A percentile compares a stretch with the other conserved stretches of the same genome.
Conservation (phyloP, 2,888 invertebrate species). For the Hemaris fuciformis region DNA sequence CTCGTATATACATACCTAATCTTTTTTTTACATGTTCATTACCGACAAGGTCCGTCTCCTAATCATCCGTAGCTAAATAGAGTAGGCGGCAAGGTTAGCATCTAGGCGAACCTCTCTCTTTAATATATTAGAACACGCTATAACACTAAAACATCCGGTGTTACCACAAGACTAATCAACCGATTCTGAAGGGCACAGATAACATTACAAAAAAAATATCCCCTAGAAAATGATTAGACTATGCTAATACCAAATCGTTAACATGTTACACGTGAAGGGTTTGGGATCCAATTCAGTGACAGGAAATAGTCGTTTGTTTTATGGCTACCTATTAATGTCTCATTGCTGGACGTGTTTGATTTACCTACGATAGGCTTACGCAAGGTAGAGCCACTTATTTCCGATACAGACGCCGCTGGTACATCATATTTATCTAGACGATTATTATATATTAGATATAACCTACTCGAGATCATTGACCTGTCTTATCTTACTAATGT, state of each 20-base stretch:
- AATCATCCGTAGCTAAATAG: background rate
- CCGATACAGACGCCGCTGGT: slow-evolving; percentile 36
- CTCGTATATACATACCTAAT: too few species aligned
- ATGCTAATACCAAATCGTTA: slow-evolving; percentile 52
- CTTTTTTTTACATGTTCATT: background rate
- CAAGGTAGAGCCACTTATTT: slow-evolving; percentile 40
- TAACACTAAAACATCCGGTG: slow-evolving; percentile 20
- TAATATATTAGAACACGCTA: slow-evolving; percentile 11
- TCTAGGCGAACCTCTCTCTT: background rate
- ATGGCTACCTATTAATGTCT: slow-evolving; percentile 66
- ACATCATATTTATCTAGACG: slow-evolving; percentile 46
- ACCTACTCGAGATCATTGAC: slow-evolving; percentile 34
- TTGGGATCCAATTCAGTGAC: slow-evolving; percentile 57
- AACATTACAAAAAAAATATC: slow-evolving; percentile 21
- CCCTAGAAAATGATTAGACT: slow-evolving; percentile 33
- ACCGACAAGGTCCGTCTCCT: background rate
- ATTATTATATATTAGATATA: too few species aligned
- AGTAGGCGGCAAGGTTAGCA: slow-evolving; percentile 1
- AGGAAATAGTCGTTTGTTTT: slow-evolving; percentile 70
- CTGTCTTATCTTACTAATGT: slow-evolving; percentile 27
- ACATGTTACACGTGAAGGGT: slow-evolving; percentile 44
- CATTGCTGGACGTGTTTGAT: slow-evolving; percentile 56
- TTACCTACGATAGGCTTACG: slow-evolving; percentile 49
- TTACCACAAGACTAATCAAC: slow-evolving; percentile 19
- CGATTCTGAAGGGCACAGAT: slow-evolving; percentile 25